Base-by-base conservation (phyloP, 1,140 invertebrate species). In the Pseudoatta argentina region DNA sequence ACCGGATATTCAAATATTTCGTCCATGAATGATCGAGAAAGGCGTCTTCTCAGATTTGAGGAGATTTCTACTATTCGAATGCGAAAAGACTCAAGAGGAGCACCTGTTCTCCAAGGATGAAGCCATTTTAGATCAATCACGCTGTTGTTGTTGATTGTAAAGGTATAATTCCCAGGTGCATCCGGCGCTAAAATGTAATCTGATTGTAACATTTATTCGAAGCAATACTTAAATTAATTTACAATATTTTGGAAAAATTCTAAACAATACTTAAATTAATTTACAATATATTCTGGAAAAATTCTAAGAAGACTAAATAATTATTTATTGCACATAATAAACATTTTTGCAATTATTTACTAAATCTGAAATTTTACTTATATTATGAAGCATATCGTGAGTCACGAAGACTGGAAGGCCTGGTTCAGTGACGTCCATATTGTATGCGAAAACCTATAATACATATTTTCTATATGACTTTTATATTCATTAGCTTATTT, bases 51-150 rank as follows among this genome's bases (percentile, higher is more conserved):
- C 1, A 92, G 77, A n/a, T 69, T 57, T 6, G 85, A 87, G 1
- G 30, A 72, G 5, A 59, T 63, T 55, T 83, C 59, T 30, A 76
- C 0, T 10, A 59, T 10, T 1, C 0, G 5, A 2, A 93, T 88
- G 1, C 21, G 0, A 51, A 92, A 93, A 51, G 48, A 30, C 0
- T 61, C 1, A 0, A 93, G 18, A 16, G 1, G 85, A 0, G 77
- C 67, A 27, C 82, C 85, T 10, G 89, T 82, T 44, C 1, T 85
- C 76, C 86, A 89, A 8, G 92, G 92, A 59, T 93, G 92, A 6
- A 57, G 12, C 92, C 92, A 93, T 0, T 30, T 67, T 5, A 91
- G 1, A 12, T 87, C 69, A 0, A 92, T 30, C 10, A 72, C 3
- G 0, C 91, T 87, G 24, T 77, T 71, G 0, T 79, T 51, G 0